Conservation (phyloP, 92 coral and sea anemone genomes). For the Epizoanthus fatuus region DNA sequence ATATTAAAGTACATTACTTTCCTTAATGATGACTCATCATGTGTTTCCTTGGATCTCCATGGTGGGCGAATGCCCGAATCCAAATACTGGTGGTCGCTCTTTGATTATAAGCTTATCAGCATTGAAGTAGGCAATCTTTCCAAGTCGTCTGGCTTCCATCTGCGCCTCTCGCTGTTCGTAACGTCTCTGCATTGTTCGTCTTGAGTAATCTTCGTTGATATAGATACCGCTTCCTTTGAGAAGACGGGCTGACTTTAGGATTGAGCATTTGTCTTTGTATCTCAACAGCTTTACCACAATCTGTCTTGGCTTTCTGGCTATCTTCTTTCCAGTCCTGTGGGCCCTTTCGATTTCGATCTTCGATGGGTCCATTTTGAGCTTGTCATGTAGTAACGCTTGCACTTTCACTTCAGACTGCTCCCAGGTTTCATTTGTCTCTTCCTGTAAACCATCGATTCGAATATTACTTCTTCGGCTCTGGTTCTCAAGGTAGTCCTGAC, state of each 20-base stretch:
- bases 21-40: too few relatives aligned
- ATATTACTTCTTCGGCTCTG: background rate
- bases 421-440: background rate
- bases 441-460: background rate
- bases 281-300: slow-evolving; percentile 1
- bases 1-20: too few relatives aligned
- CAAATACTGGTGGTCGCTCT: too few relatives aligned
- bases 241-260: background rate
- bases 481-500: background rate
- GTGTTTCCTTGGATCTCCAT: background rate
- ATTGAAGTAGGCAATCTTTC: background rate
- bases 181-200: background rate
- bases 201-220: slow-evolving; percentile 10
- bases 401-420: background rate
- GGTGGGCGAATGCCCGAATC: too few relatives aligned
- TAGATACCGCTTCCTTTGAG: background rate
- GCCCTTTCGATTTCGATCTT: background rate
- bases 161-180: background rate
- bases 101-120: background rate
- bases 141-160: background rate
- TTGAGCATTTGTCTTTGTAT: background rate
- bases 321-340: slow-evolving; percentile 8
- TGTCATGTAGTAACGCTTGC: background rate
- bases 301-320: slow-evolving; percentile 1
- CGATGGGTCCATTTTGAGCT: background rate